These are phyloP conservation scores for Xiphophorus couchianus DNA, from an alignment of 2,113 vertebrate species.

Conservation along the genomic window DNA sequence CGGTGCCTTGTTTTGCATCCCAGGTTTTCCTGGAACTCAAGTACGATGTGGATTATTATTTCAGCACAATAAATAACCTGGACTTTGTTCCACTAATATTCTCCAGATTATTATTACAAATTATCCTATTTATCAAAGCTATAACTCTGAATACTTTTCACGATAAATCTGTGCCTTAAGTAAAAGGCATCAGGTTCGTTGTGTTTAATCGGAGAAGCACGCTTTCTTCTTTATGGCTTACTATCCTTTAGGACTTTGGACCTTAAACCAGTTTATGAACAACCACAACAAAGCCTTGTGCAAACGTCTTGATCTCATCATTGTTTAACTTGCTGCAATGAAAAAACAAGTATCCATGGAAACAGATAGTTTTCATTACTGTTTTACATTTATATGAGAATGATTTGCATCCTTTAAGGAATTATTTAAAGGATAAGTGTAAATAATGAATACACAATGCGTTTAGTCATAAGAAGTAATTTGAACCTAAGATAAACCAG, in stretches of 20 bases:
- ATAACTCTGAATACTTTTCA: too few relatives aligned
- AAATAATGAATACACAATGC: neutral
- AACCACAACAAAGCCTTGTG: neutral
- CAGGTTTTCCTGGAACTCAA: neutral
- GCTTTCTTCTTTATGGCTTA: neutral
- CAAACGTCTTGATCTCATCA: neutral
- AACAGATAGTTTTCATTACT: neutral
- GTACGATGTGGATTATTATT: neutral
- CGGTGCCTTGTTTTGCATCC: too few relatives aligned
- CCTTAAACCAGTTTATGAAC: neutral
- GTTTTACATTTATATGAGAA: conserved; percentile 7
- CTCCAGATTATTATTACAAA: neutral
- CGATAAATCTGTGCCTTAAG: too few relatives aligned
- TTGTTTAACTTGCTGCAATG: neutral
- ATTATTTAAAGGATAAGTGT: neutral
- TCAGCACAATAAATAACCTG: neutral
- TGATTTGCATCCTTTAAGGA: conserved; percentile 1
- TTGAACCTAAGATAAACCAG: too few relatives aligned
- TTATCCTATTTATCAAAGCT: neutral
- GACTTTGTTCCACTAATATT: neutral
- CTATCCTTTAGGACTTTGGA: conserved; percentile 10
- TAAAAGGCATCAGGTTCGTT: too few relatives aligned
- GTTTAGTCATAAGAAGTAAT: neutral
- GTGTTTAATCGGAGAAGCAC: neutral
- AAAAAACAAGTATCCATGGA: neutral